Evolutionary conservation across 35 echinoderm and acorn worm species (phyloP).

Genomic region (Ophiothrix spiculata): DNA sequence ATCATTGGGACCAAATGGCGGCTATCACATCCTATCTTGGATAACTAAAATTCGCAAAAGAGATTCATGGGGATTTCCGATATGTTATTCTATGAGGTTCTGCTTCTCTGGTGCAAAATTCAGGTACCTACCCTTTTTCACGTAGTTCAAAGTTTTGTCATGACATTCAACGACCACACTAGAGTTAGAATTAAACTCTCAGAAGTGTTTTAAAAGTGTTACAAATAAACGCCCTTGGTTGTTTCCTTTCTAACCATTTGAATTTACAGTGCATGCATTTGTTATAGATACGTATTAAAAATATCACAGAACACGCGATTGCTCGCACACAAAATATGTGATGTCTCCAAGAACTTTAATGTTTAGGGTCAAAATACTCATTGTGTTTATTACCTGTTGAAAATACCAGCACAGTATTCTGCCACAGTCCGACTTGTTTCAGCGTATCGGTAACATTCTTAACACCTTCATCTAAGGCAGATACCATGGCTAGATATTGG

Average conservation of each 20-base stretch:
- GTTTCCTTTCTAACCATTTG: neutral
- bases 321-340: neutral
- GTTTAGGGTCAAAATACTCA: neutral
- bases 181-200: no score
- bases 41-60: no score
- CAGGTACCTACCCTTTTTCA: no score
- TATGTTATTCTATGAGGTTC: no score
- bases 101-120: no score
- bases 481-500: constrained; percentile 32
- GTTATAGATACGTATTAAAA: neutral
- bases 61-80: no score
- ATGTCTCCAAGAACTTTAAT: neutral
- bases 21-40: no score
- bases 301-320: neutral
- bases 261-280: neutral
- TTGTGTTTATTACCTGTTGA: constrained; percentile 45
- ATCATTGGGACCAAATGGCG: no score
- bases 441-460: constrained; percentile 22
- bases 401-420: constrained; percentile 62
- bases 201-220: neutral
- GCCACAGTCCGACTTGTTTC: neutral
- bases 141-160: no score
- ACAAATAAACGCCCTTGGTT: neutral
- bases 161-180: no score
- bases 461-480: constrained; percentile 43